These are phyloP conservation scores for Phataginus tricuspis DNA, from an alignment of 2,797 vertebrate species.

Conservation along the genomic window DNA sequence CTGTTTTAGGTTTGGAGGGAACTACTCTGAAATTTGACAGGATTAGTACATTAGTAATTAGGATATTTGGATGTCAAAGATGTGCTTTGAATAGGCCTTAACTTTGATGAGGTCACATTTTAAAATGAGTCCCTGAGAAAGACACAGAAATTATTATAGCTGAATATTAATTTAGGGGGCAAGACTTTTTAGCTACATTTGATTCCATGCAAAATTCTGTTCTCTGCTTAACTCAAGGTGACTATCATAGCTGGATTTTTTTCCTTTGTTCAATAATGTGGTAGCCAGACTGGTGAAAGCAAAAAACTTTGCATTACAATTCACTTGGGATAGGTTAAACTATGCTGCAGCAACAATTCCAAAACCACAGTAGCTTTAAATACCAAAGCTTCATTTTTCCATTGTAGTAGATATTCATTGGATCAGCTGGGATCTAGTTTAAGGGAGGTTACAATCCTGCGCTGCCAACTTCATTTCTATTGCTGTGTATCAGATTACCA, in stretches of 20 bases:
- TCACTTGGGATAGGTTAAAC: not conserved
- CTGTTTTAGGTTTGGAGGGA: conserved; percentile 68
- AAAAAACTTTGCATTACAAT: conserved; percentile 13
- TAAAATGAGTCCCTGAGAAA: conserved; percentile 29
- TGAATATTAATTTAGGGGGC: conserved; percentile 49
- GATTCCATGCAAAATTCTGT: conserved; percentile 8
- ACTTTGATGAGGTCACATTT: conserved; percentile 57
- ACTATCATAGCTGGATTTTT: not conserved
- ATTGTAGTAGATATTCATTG: not conserved
- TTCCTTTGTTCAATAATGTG: conserved; percentile 15
- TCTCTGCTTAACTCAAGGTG: not conserved
- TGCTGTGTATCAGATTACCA: not conserved
- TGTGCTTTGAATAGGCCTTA: conserved; percentile 15
- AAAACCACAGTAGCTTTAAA: not conserved
- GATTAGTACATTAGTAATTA: not conserved
- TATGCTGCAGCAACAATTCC: not conserved
- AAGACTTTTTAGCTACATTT: not conserved
- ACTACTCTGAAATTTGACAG: conserved; percentile 67
- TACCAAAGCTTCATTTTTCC: not conserved
- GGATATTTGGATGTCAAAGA: conserved; percentile 61
- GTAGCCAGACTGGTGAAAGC: not conserved
- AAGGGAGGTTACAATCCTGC: not conserved
- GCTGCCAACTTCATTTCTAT: not conserved
- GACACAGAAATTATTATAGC: not conserved
- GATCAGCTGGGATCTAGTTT: not conserved